A percentile compares a stretch with the other conserved stretches of the same genome.
Evolutionary conservation across 2,797 vertebrate species (phyloP).

Genomic region (Oreochromis grahami): DNA sequence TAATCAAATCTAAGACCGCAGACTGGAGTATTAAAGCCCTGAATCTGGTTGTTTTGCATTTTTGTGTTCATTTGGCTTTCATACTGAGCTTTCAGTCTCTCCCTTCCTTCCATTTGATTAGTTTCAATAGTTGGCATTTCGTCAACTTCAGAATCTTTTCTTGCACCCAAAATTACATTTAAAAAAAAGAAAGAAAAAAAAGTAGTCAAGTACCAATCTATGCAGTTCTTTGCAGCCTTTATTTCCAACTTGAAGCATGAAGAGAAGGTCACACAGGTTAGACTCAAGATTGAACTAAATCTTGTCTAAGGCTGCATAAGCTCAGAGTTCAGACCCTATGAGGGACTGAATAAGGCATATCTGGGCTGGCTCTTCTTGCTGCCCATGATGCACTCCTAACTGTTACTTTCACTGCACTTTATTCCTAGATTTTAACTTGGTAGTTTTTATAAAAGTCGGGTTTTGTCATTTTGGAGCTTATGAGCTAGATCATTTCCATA

Average conservation of each 20-base stretch:
- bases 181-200: fast-evolving
- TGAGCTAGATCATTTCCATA: no score
- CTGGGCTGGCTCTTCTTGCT: no score
- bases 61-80: neutral
- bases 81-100: neutral
- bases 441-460: no score
- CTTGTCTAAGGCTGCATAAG: no score
- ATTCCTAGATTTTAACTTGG: neutral
- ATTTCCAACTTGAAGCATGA: neutral
- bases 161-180: neutral
- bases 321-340: no score
- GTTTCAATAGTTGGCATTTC: neutral
- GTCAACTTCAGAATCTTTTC: neutral
- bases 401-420: no score
- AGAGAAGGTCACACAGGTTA: neutral
- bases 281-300: neutral
- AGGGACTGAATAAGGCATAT: no score
- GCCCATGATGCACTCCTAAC: no score
- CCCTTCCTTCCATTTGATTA: neutral
- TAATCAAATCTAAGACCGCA: fast-evolving
- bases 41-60: fast-evolving
- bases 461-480: no score
- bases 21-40: neutral
- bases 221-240: neutral
- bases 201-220: fast-evolving